phyloP scores from a whole-genome alignment of 2,113 vertebrate genomes.

The Oreotragus oreotragus region DNA sequence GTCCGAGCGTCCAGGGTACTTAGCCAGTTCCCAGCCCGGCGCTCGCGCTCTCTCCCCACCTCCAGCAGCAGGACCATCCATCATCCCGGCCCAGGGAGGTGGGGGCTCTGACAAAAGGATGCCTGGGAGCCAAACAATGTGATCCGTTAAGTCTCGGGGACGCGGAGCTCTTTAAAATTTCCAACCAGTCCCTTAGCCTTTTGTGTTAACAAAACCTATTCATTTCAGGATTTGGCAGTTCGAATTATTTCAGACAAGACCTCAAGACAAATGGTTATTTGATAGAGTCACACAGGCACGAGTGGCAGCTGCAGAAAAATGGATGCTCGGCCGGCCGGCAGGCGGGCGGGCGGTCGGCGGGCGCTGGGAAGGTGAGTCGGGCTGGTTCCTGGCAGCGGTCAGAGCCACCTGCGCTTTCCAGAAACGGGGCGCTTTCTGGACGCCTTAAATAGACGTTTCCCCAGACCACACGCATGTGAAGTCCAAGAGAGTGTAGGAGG shows the following conservation, averaged over 20 bases:
- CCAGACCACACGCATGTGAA: rapidly evolving
- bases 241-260: slow-evolving; percentile 83
- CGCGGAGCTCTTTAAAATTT: slow-evolving; percentile 75
- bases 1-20: slow-evolving; percentile 91
- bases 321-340: not conserved
- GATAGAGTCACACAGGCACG: slow-evolving; percentile 71
- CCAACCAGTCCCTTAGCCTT: slow-evolving; percentile 75
- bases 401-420: rapidly evolving
- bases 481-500: rapidly evolving
- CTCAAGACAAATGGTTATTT: slow-evolving; percentile 79
- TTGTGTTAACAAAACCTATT: slow-evolving; percentile 79
- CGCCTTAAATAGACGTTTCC: rapidly evolving
- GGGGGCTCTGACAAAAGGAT: slow-evolving; percentile 85
- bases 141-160: slow-evolving; percentile 72
- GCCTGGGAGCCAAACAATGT: slow-evolving; percentile 83
- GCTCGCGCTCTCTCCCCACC: slow-evolving; percentile 84
- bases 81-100: slow-evolving; percentile 89
- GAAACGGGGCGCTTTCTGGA: rapidly evolving
- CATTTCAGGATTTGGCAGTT: slow-evolving; percentile 70
- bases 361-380: not conserved
- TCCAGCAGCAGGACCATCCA: slow-evolving; percentile 90
- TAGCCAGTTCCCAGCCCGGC: slow-evolving; percentile 94
- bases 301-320: not conserved
- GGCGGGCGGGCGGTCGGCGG: rapidly evolving
- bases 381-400: not conserved